A percentile compares a stretch with the other conserved stretches of the same genome.
phyloP scores from a whole-genome alignment of 23 tunicate genomes.

The Trididemnum clinides region DNA sequence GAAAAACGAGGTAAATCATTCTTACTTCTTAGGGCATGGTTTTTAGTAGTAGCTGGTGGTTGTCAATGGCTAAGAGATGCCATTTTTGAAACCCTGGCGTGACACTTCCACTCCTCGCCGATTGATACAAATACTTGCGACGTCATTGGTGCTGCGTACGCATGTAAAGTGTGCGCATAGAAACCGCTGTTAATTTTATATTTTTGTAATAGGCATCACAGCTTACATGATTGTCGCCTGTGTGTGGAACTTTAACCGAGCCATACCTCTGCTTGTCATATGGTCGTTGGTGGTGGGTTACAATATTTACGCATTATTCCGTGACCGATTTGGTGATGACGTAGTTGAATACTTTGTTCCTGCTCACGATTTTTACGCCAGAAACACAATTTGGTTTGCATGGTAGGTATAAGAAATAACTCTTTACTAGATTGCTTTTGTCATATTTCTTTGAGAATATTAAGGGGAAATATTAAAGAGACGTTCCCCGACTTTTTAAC shows the following conservation, averaged over 20 bases:
- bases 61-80: too few species aligned
- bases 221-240: conserved; percentile 61
- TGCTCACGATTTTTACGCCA: background rate
- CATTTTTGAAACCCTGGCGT: too few species aligned
- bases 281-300: conserved; percentile 69
- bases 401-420: too few species aligned
- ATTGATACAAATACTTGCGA: conserved; percentile 16
- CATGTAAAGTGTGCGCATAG: conserved; percentile 21
- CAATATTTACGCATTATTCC: conserved; percentile 71
- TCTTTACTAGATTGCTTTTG: too few species aligned
- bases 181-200: background rate
- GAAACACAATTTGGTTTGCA: conserved; percentile 75
- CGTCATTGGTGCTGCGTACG: conserved; percentile 5
- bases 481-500: too few species aligned
- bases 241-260: conserved; percentile 51
- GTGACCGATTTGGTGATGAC: conserved; percentile 65
- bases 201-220: conserved; percentile 52
- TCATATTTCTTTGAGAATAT: too few species aligned
- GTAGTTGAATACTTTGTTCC: conserved; percentile 41
- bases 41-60: too few species aligned
- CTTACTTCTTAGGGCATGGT: too few species aligned
- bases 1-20: too few species aligned
- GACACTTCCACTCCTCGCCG: conserved; percentile 32
- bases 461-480: too few species aligned
- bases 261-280: conserved; percentile 67